Base-by-base conservation (phyloP, 2,113 vertebrate species). In the Scortum barcoo region DNA sequence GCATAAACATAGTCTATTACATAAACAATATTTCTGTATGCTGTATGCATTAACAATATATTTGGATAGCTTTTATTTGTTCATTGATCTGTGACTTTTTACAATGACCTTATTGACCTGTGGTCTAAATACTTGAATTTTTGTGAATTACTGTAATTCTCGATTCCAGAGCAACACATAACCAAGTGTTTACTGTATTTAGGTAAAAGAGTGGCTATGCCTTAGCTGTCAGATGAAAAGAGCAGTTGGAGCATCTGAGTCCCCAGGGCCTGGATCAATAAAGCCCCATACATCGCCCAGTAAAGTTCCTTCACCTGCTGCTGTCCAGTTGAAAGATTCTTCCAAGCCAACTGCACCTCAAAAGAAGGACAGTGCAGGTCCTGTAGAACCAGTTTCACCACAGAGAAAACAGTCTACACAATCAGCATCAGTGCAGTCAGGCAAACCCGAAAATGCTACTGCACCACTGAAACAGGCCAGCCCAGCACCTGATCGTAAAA, bases 191-290 rank as follows among this genome's bases (percentile, higher is more conserved):
- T 80, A 0, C 10, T 88, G 5, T 69, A 16, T 91, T 81, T 50
- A 94, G 98, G 92, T 96, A 28, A 96, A 95, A 26, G 97, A 99
- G 85, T 99, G 98, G 98, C 96, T 99, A 33, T 99, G 97, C 94
- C 96, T 99, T 81, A 98, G 96, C 90, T 99, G 98, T 89, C 98
- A 99, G 93, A 96, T 98, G 96, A 96, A 97, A 83, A 95, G 97
- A 94, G 96, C 97, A 0, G 89, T 97, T 33, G 95, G 93, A 73
- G 94, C 94, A 56, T 93, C 96, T 76, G 95, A 96, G 53, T 76
- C 95, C 66, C 86, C 88, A 74, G 91, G 92, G 13, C 83, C 84
- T 80, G 91, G 74, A 0, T 58, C 67, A 71, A 77, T 91, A 2
- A 94, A 91, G 70, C 91, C 94, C 53, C 93, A 95, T 22, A 87